These are phyloP conservation scores for Protonemura montana DNA, from an alignment of 2,888 invertebrate species.

Conservation along the genomic window DNA sequence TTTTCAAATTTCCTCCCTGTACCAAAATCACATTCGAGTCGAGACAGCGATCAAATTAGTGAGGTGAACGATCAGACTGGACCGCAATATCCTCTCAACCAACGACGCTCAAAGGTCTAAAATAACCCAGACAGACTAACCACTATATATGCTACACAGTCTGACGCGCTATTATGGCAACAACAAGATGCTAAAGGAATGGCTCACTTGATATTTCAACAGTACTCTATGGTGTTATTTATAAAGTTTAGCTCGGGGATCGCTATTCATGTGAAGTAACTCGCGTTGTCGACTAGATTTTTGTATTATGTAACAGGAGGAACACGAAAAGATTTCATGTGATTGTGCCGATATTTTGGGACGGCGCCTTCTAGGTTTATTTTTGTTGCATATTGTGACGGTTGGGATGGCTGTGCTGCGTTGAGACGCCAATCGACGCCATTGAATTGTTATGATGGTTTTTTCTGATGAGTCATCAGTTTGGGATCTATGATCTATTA, in stretches of 20 bases:
- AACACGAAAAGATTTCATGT: neutral
- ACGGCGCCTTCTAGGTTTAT: neutral
- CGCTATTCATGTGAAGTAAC: neutral
- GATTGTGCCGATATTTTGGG: neutral
- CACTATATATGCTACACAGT: neutral
- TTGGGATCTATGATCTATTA: neutral
- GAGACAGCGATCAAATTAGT: neutral
- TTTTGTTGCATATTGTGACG: too few species aligned
- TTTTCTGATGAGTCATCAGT: neutral
- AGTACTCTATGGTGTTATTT: neutral
- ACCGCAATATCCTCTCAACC: neutral
- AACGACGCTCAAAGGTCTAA: neutral
- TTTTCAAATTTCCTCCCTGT: too few species aligned
- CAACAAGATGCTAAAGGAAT: neutral
- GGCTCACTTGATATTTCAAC: neutral
- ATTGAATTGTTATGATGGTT: neutral
- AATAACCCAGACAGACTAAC: conserved; percentile 12
- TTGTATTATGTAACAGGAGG: neutral
- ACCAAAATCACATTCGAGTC: too few species aligned
- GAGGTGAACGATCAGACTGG: neutral
- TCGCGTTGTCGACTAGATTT: neutral
- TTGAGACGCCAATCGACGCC: neutral
- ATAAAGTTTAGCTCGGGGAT: too few species aligned
- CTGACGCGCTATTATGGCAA: neutral
- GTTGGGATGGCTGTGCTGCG: too few species aligned